A percentile compares a stretch with the other conserved stretches of the same genome.
Evolutionary conservation across 2,113 vertebrate species (phyloP).

Genomic region (Connochaetes taurinus): DNA sequence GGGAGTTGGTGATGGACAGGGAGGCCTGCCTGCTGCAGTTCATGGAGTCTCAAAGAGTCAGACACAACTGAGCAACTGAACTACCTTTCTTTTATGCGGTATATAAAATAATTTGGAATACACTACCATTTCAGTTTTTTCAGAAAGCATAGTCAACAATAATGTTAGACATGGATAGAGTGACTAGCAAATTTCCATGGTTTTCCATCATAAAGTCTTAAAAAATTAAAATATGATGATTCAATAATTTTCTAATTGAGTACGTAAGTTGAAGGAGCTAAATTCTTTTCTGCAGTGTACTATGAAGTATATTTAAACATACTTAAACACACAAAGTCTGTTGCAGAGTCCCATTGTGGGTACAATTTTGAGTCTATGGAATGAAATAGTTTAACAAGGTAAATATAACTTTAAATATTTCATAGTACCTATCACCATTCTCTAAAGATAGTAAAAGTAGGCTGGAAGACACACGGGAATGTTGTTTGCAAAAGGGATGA

Average conservation of each 20-base stretch:
- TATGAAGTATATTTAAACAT: background rate
- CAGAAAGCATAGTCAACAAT: background rate
- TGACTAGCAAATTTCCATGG: background rate
- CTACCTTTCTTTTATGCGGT: rapidly evolving
- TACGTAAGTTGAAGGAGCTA: background rate
- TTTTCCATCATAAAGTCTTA: background rate
- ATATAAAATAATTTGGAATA: background rate
- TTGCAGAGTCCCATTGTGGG: background rate
- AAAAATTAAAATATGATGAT: background rate
- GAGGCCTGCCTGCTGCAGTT: background rate
- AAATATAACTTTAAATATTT: conserved; percentile 63
- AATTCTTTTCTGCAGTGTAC: background rate
- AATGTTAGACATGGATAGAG: background rate
- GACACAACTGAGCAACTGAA: background rate
- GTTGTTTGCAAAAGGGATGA: background rate
- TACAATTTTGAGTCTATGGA: background rate
- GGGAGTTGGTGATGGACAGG: background rate
- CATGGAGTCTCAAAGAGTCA: background rate
- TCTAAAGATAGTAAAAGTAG: background rate
- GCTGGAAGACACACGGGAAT: background rate
- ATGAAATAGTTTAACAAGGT: conserved; percentile 10
- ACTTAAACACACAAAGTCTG: background rate
- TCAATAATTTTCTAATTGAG: background rate
- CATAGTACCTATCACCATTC: background rate
- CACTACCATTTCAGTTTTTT: background rate